A percentile compares a stretch with the other conserved stretches of the same genome.
Evolutionary conservation across 2,113 vertebrate genomes (phyloP).

Genomic region (Hippocampus comes): DNA sequence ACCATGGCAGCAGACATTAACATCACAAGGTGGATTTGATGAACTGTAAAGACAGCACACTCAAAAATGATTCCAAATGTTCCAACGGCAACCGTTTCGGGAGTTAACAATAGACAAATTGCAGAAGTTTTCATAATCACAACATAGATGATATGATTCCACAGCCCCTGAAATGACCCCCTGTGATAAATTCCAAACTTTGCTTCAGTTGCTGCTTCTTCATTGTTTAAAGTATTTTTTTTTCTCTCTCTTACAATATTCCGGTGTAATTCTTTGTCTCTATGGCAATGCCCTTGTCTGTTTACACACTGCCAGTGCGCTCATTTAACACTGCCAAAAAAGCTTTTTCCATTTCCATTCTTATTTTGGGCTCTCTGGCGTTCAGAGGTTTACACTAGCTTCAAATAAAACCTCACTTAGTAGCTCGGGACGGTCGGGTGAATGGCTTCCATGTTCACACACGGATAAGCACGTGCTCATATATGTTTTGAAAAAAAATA

Average conservation of each 20-base stretch:
- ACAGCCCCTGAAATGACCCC: conserved; percentile 19
- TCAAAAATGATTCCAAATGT: conserved; percentile 26
- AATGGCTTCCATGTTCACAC: conserved; percentile 42
- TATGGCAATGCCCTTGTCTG: conserved; percentile 45
- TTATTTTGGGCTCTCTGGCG: conserved; percentile 58
- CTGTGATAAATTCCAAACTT: conserved; percentile 16
- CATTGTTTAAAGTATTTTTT: conserved; percentile 21
- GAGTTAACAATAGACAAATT: conserved; percentile 19
- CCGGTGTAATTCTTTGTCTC: conserved; percentile 60
- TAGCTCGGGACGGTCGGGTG: conserved; percentile 47
- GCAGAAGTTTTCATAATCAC: conserved; percentile 36
- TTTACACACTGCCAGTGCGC: conserved; percentile 55
- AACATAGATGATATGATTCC: conserved; percentile 40
- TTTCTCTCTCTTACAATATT: conserved; percentile 43
- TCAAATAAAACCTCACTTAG: conserved; percentile 60
- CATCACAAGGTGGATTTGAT: conserved; percentile 71
- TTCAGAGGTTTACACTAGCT: conserved; percentile 53
- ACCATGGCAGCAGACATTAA: conserved; percentile 79
- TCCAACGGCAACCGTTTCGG: conserved; percentile 21
- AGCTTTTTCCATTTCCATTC: conserved; percentile 59
- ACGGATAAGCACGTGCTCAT: conserved; percentile 11
- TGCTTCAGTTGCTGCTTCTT: conserved; percentile 12
- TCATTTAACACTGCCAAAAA: conserved; percentile 60
- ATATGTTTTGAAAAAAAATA: conserved; percentile 4
- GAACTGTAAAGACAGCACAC: conserved; percentile 41